Evolutionary conservation across 2,113 vertebrate species (phyloP).

Genomic region (Podocnemis expansa): DNA sequence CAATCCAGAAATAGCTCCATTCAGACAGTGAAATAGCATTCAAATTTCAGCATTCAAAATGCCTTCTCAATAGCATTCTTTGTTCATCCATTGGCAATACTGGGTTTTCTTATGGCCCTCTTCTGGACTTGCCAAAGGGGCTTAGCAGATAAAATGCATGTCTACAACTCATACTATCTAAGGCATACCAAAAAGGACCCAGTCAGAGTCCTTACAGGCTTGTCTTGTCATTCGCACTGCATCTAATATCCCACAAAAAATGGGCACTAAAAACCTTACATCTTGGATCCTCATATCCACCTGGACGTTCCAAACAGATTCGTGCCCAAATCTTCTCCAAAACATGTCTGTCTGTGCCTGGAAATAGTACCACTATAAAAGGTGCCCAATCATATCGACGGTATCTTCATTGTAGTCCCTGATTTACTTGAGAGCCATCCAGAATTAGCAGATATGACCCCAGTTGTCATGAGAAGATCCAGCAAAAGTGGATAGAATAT

Average conservation of each 20-base stretch:
- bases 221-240: not conserved
- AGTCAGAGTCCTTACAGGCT: not conserved
- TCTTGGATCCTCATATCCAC: not conserved
- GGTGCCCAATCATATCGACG: not conserved
- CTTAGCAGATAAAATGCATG: not conserved
- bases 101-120: not conserved
- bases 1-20: not conserved
- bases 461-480: not conserved
- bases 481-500: constrained; percentile 41
- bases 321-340: not conserved
- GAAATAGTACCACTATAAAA: not conserved
- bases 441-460: constrained; percentile 4
- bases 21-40: not conserved
- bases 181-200: not conserved
- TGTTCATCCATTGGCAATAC: not conserved
- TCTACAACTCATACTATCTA: accelerated
- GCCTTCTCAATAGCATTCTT: not conserved
- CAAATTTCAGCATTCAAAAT: not conserved
- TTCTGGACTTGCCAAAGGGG: not conserved
- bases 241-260: not conserved
- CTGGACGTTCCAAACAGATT: not conserved
- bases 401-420: constrained; percentile 44
- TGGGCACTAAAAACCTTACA: not conserved
- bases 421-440: not conserved
- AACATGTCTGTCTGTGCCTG: constrained; percentile 21